Percentiles rank a stretch among this genome's conserved stretches.
Evolutionary conservation across 2,888 invertebrate genomes (phyloP).

Genomic region (Heliconius charithonia): DNA sequence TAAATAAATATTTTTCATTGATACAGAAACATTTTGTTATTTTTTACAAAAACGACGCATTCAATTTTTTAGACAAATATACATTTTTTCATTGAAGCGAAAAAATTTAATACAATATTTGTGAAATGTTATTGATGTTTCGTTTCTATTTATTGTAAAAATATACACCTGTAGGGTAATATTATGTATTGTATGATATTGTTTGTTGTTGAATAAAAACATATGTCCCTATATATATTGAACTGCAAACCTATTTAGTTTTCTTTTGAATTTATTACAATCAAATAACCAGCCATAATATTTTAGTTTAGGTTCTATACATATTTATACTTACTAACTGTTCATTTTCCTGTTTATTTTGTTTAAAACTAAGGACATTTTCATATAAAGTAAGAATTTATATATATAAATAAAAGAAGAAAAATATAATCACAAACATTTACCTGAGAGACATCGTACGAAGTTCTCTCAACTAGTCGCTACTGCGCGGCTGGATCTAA

Average conservation of each 20-base stretch:
- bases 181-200: too few relatives aligned
- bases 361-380: too few relatives aligned
- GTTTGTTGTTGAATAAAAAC: too few relatives aligned
- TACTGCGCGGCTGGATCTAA: not conserved
- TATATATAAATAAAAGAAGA: too few relatives aligned
- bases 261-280: too few relatives aligned
- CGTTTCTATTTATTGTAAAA: not conserved
- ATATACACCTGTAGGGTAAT: not conserved
- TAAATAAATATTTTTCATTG: constrained; percentile 16
- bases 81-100: not conserved
- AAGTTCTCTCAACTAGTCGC: not conserved
- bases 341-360: too few relatives aligned
- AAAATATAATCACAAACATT: not conserved
- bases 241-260: too few relatives aligned
- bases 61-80: not conserved
- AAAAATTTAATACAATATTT: not conserved
- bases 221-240: too few relatives aligned
- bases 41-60: not conserved
- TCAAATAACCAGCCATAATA: too few relatives aligned
- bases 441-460: not conserved
- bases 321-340: too few relatives aligned
- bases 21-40: not conserved
- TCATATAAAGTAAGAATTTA: too few relatives aligned
- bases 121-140: not conserved
- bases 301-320: too few relatives aligned